A percentile compares a stretch with the other conserved stretches of the same genome.
Conservation (phyloP, 2,797 vertebrate species). For the Neosilurus hyrtlii region DNA sequence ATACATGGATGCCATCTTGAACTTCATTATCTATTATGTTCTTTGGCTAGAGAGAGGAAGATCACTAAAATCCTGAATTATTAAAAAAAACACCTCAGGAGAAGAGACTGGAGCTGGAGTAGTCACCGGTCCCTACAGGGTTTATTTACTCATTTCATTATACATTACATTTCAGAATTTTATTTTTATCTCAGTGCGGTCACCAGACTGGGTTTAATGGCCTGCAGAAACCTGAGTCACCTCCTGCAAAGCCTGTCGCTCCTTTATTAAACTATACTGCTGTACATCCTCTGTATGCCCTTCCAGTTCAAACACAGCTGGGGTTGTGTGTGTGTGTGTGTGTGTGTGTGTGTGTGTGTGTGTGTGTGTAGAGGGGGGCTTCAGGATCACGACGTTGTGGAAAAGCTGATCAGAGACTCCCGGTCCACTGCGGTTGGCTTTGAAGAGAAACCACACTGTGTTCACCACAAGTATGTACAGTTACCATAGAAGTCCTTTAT, state of each 20-base stretch:
- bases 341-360: not conserved
- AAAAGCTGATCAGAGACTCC: constrained; percentile 47
- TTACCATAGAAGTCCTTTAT: constrained; percentile 40
- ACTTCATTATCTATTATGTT: too few relatives aligned
- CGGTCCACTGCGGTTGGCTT: constrained; percentile 32
- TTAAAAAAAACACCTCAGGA: not conserved
- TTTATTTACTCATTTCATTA: not conserved
- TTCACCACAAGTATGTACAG: constrained; percentile 53
- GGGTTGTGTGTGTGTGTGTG: not conserved
- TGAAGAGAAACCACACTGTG: constrained; percentile 53
- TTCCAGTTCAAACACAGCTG: constrained; percentile 58
- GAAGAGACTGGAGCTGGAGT: not conserved
- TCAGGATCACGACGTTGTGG: constrained; percentile 35
- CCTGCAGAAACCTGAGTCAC: constrained; percentile 57
- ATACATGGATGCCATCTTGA: not conserved
- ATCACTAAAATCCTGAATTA: constrained; percentile 25
- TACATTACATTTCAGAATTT: not conserved
- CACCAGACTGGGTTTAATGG: constrained; percentile 50
- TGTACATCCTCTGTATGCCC: constrained; percentile 44
- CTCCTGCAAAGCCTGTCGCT: constrained; percentile 41
- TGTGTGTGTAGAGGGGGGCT: not conserved
- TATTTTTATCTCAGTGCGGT: constrained; percentile 30
- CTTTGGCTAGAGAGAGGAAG: constrained; percentile 66
- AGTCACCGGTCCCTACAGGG: constrained; percentile 11
- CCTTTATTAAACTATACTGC: constrained; percentile 36